These are phyloP conservation scores for Drosophila bifasciata DNA, from an alignment of 1,140 invertebrate genomes.

Conservation along the genomic window DNA sequence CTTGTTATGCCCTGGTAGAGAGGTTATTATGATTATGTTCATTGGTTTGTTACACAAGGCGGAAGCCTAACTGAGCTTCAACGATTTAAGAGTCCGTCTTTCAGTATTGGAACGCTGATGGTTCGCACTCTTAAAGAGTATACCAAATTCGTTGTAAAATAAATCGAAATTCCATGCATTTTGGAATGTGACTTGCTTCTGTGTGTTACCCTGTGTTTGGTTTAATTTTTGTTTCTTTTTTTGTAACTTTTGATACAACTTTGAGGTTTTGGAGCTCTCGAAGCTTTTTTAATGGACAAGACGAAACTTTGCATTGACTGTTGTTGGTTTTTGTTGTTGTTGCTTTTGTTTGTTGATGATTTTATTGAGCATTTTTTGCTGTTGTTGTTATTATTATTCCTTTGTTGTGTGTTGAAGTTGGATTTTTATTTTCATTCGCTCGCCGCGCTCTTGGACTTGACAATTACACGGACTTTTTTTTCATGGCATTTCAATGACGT, in stretches of 20 bases:
- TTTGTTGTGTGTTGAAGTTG: neutral
- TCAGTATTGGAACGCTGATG: too few relatives aligned
- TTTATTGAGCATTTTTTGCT: constrained; percentile 58
- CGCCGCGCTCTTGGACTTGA: constrained; percentile 82
- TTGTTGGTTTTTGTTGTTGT: constrained; percentile 33
- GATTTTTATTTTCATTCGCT: constrained; percentile 51
- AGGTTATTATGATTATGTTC: too few relatives aligned
- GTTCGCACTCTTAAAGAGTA: too few relatives aligned
- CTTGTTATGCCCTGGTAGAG: constrained; percentile 39
- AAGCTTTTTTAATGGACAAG: constrained; percentile 71
- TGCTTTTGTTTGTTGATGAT: constrained; percentile 35
- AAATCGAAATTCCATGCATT: constrained; percentile 4
- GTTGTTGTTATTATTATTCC: constrained; percentile 1
- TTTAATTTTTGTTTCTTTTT: neutral
- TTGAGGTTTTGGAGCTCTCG: constrained; percentile 44
- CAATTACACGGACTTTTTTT: constrained; percentile 78
- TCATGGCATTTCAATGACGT: constrained; percentile 76
- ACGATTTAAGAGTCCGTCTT: too few relatives aligned
- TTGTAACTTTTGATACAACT: constrained; percentile 39
- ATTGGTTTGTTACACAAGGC: too few relatives aligned
- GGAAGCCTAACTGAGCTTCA: too few relatives aligned
- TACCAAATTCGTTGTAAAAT: too few relatives aligned
- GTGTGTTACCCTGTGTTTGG: too few relatives aligned
- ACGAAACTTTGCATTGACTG: constrained; percentile 42
- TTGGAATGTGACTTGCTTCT: too few relatives aligned